Base-by-base conservation (phyloP, 2,888 invertebrate species). In the Himalopsyche anomala region DNA sequence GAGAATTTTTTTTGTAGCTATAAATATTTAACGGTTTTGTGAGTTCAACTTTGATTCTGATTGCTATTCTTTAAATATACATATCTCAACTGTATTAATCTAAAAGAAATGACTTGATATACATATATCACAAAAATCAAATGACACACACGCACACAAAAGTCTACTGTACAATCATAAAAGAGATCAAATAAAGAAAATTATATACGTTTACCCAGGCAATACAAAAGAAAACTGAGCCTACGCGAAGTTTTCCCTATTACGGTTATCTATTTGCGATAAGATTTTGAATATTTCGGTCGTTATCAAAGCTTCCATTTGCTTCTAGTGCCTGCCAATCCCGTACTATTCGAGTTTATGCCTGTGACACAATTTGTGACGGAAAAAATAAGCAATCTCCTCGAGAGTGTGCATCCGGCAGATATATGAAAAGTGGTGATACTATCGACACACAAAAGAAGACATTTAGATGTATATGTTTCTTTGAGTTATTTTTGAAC, bases 241-340 rank as follows among this genome's bases (percentile, higher is more conserved):
- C 28, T 80, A 19, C 8, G 80, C 80, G 12, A 5, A 80, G 42
- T 62, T 62, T 51, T 19, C 45, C 45, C 79, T 84, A 28, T 56
- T 62, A 83, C 62, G 45, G 84, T 84, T 84, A 84, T 81, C 45
- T 83, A 83, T 85, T 82, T 85, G 56, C 82, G 80, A 45, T 19
- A n/a, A 80, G 82, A 62, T 56, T 69, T 38, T 62, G 82, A 69
- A 81, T 84, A 62, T 85, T 85, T 81, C 82, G 62, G 56, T 42
- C 19, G 42, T 40, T 69, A 40, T 81, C 51, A 28, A 42, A 45
- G 40, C 81, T 45, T 51, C 36, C 82, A 85, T 82, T 82, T 82
- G 55, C 40, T 38, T 84, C 80, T 84, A 84, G 55, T 80, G 81
- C 81, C 62, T 62, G 40, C 80, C 54, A 54, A 81, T 84, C 81